Evolutionary conservation across 1,140 invertebrate species (phyloP).

Genomic region (Samia ricini): DNA sequence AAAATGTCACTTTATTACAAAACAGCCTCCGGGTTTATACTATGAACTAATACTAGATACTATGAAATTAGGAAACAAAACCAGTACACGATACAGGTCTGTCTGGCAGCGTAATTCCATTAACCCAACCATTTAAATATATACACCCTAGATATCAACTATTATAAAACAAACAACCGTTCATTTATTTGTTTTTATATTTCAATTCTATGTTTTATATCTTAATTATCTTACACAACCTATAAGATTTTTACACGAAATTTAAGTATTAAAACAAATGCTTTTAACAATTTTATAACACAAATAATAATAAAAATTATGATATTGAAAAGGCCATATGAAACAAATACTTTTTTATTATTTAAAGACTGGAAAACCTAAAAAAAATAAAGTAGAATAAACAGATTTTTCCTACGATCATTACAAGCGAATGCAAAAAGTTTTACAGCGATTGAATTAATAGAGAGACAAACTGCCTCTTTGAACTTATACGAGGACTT

Average conservation of each 20-base stretch:
- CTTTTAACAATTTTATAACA: too few species aligned
- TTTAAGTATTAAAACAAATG: too few species aligned
- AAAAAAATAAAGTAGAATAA: too few species aligned
- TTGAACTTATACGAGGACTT: slow-evolving; percentile 18
- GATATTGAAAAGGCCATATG: too few species aligned
- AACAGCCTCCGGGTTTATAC: too few species aligned
- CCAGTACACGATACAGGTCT: slow-evolving; percentile 23
- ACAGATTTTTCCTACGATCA: too few species aligned
- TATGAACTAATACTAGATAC: not conserved
- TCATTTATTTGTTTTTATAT: not conserved
- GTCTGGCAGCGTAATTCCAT: slow-evolving; percentile 25
- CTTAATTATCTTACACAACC: too few species aligned
- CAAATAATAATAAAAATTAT: too few species aligned
- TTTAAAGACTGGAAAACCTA: too few species aligned
- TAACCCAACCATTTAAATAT: slow-evolving; percentile 17
- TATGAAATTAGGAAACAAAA: slow-evolving; percentile 16
- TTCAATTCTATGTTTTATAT: not conserved
- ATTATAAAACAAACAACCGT: slow-evolving; percentile 23
- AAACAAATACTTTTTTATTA: too few species aligned
- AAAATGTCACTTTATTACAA: too few species aligned
- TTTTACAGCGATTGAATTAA: not conserved
- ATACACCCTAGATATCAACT: slow-evolving; percentile 28
- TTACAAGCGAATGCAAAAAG: not conserved
- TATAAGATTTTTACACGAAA: too few species aligned
- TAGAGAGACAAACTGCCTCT: not conserved